A percentile compares a stretch with the other conserved stretches of the same genome.
phyloP scores from a whole-genome alignment of 1,140 invertebrate genomes.

The Drosophila teissieri region DNA sequence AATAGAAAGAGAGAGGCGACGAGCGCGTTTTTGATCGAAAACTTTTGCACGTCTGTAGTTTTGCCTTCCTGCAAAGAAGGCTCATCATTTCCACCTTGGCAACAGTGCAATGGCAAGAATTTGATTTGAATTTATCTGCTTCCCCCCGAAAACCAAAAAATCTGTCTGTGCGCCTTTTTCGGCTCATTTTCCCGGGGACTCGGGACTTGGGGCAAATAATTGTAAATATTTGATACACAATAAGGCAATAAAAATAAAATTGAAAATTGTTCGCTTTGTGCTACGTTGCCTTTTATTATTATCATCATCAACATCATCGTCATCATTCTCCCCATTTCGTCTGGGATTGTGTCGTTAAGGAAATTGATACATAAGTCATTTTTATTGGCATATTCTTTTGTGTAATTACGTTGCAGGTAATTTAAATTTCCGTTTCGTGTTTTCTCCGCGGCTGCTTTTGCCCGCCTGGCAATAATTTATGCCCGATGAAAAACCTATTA shows the following conservation, averaged over 20 bases:
- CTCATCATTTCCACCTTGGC: constrained; percentile 83
- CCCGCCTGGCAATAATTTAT: constrained; percentile 30
- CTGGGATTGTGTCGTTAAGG: constrained; percentile 65
- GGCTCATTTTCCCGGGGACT: constrained; percentile 63
- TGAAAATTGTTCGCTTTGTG: constrained; percentile 78
- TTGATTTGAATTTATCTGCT: constrained; percentile 79
- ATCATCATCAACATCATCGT: constrained; percentile 34
- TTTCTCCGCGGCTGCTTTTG: not conserved
- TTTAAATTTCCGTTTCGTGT: constrained; percentile 65
- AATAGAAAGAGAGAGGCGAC: constrained; percentile 5
- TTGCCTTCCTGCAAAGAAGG: not conserved
- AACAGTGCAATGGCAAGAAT: constrained; percentile 59
- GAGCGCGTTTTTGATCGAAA: constrained; percentile 64
- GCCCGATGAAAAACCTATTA: constrained; percentile 46
- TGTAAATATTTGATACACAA: constrained; percentile 84
- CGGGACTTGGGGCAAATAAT: constrained; percentile 73
- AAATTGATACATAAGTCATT: constrained; percentile 84
- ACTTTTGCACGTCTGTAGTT: constrained; percentile 61
- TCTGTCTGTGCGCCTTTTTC: constrained; percentile 21
- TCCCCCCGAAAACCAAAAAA: not conserved
- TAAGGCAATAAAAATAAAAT: constrained; percentile 84
- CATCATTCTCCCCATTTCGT: constrained; percentile 21
- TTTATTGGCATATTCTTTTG: constrained; percentile 84
- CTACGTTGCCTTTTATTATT: constrained; percentile 72
- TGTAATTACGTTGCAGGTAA: constrained; percentile 80